Conservation (phyloP, 2,797 vertebrate species). For the Diceros bicornis region DNA sequence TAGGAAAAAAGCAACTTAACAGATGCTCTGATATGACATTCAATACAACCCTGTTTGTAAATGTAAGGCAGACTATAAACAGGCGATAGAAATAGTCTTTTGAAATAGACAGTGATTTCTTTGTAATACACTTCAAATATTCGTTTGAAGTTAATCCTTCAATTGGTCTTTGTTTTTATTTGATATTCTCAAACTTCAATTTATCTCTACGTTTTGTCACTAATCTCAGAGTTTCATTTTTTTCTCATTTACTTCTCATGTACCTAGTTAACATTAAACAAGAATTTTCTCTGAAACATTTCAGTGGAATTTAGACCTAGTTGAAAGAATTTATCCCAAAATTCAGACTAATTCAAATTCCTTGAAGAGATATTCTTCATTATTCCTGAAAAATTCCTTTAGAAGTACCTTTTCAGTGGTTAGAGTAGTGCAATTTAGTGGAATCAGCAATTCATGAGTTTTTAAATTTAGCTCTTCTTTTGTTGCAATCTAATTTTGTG, state of each 20-base stretch:
- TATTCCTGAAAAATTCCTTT: neutral
- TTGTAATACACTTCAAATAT: neutral
- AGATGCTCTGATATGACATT: neutral
- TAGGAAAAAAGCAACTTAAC: neutral
- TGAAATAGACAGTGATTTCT: neutral
- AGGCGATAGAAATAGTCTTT: neutral
- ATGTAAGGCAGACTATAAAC: neutral
- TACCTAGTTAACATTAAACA: neutral
- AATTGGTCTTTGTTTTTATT: neutral
- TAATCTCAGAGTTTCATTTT: neutral
- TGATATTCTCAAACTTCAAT: neutral
- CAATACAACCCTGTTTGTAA: neutral
- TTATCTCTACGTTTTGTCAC: neutral
- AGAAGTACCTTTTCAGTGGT: neutral
- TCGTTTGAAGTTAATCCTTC: neutral
- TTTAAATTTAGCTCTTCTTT: neutral
- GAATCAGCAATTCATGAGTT: neutral
- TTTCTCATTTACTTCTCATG: neutral
- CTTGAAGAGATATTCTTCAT: neutral
- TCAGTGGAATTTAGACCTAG: neutral
- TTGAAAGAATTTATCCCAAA: neutral
- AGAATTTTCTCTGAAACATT: neutral
- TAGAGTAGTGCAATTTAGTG: neutral
- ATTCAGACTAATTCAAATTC: neutral
- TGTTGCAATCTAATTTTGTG: neutral